phyloP scores from a whole-genome alignment of 2,888 invertebrate genomes.

The Pharmacophagus antenor region DNA sequence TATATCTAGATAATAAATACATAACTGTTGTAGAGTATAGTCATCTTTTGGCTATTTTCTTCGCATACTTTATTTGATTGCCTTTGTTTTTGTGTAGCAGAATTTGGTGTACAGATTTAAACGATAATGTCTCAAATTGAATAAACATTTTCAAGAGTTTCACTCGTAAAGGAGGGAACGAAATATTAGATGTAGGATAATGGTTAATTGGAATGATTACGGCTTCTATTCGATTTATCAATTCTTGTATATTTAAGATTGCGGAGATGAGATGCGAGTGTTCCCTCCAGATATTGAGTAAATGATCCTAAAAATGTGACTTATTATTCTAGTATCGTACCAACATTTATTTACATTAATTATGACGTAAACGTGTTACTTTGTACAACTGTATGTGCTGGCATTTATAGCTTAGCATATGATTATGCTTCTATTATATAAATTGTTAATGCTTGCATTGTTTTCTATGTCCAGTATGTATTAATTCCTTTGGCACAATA shows the following conservation, averaged over 20 bases:
- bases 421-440: slow-evolving; percentile 58
- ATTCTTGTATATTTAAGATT: slow-evolving; percentile 49
- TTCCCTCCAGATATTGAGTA: slow-evolving; percentile 57
- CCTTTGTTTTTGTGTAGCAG: slow-evolving; percentile 52
- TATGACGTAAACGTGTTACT: slow-evolving; percentile 37
- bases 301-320: slow-evolving; percentile 46
- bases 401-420: slow-evolving; percentile 64
- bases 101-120: slow-evolving; percentile 48
- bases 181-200: slow-evolving; percentile 53
- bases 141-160: slow-evolving; percentile 11
- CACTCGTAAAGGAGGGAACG: slow-evolving; percentile 50
- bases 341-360: slow-evolving; percentile 49
- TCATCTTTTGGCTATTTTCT: slow-evolving; percentile 69
- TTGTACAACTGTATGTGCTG: slow-evolving; percentile 50
- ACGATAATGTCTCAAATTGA: slow-evolving; percentile 42
- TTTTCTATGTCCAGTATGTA: slow-evolving; percentile 79
- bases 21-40: slow-evolving; percentile 75
- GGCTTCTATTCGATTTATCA: slow-evolving; percentile 55
- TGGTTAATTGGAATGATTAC: slow-evolving; percentile 48
- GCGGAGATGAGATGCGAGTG: slow-evolving; percentile 42
- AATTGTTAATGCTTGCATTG: slow-evolving; percentile 75
- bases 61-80: slow-evolving; percentile 49
- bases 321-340: slow-evolving; percentile 45
- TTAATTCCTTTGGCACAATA: slow-evolving; percentile 80
- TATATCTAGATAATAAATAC: slow-evolving; percentile 72